A percentile compares a stretch with the other conserved stretches of the same genome.
Evolutionary conservation across 2,888 invertebrate species (phyloP).

Genomic region (Gari tellinella): DNA sequence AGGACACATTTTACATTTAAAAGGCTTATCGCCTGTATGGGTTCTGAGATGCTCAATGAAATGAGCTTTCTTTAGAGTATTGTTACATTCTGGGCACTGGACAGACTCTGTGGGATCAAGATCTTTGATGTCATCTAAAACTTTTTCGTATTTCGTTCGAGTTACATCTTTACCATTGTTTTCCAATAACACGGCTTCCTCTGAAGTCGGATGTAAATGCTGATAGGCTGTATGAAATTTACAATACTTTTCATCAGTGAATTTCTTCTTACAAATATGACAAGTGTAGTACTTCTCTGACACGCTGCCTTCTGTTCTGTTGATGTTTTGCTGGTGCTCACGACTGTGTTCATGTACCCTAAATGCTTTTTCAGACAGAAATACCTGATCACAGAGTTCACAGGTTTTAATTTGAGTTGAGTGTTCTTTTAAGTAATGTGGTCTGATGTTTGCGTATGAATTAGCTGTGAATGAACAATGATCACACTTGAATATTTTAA

Average conservation of each 20-base stretch:
- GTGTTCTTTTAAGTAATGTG: slow-evolving; percentile 77
- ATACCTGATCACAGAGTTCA: slow-evolving; percentile 75
- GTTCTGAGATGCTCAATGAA: slow-evolving; percentile 78
- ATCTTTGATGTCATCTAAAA: slow-evolving; percentile 59
- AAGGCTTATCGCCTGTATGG: slow-evolving; percentile 77
- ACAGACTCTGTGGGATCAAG: slow-evolving; percentile 59
- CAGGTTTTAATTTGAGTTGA: slow-evolving; percentile 72
- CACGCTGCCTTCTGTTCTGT: slow-evolving; percentile 47
- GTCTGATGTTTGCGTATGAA: slow-evolving; percentile 72
- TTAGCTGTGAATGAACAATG: slow-evolving; percentile 75
- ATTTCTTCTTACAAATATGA: slow-evolving; percentile 75
- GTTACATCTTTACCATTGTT: slow-evolving; percentile 63
- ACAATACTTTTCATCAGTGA: slow-evolving; percentile 73
- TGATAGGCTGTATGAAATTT: slow-evolving; percentile 77
- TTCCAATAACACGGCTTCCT: slow-evolving; percentile 67
- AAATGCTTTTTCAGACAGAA: slow-evolving; percentile 72
- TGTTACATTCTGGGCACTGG: slow-evolving; percentile 77
- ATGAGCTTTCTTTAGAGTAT: slow-evolving; percentile 69
- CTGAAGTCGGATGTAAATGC: slow-evolving; percentile 72
- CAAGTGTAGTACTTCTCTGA: slow-evolving; percentile 65
- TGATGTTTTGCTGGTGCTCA: slow-evolving; percentile 73
- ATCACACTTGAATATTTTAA: slow-evolving; percentile 73
- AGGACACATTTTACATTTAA: slow-evolving; percentile 76
- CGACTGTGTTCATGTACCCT: slow-evolving; percentile 73
- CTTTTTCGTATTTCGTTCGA: slow-evolving; percentile 64